Evolutionary conservation across 2,797 vertebrate genomes (phyloP).

Genomic region (Brachymystax lenok): DNA sequence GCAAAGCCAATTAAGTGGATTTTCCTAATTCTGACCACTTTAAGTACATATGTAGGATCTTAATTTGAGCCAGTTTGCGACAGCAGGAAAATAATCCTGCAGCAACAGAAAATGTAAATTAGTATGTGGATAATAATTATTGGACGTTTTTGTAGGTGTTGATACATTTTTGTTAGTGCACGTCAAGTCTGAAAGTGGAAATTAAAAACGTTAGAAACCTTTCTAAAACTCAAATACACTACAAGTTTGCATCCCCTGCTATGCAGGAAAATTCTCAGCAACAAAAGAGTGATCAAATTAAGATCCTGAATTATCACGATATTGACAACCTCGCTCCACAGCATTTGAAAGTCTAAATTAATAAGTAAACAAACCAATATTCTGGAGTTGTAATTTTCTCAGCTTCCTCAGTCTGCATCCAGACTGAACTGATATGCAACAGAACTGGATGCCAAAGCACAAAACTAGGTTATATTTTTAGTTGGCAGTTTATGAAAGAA

Average conservation of each 20-base stretch:
- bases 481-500: slow-evolving; percentile 34
- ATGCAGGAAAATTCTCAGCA: not conserved
- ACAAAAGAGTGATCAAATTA: not conserved
- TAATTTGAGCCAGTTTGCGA: not conserved
- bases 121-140: no score
- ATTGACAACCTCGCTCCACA: not conserved
- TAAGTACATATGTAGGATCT: no score
- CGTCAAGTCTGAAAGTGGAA: no score
- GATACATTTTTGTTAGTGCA: no score
- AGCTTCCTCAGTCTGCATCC: not conserved
- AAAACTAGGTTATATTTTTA: slow-evolving; percentile 31
- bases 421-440: not conserved
- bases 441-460: not conserved
- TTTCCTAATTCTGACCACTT: no score
- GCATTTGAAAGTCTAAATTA: not conserved
- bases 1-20: no score
- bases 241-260: not conserved
- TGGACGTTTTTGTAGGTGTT: no score
- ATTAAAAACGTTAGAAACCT: no score
- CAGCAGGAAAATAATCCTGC: no score
- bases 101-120: no score
- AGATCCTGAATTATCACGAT: not conserved
- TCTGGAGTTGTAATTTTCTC: not conserved
- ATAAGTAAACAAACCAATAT: not conserved
- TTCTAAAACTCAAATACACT: no score